Evolutionary conservation across 1,140 invertebrate species (phyloP).

Genomic region (Limonius californicus): DNA sequence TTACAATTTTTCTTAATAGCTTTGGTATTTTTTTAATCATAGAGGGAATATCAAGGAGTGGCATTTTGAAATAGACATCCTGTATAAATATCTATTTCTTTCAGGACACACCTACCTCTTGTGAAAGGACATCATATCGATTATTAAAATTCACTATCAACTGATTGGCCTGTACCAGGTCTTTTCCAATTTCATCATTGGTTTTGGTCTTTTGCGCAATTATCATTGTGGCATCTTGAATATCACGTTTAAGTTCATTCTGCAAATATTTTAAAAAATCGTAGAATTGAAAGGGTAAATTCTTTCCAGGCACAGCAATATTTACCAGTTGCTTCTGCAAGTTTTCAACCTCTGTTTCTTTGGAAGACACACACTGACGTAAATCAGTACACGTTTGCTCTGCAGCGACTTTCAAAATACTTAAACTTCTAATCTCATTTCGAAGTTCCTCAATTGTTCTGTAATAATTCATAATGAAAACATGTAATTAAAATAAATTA

Average conservation of each 20-base stretch:
- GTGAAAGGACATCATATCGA: slow-evolving; percentile 32
- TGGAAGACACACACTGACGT: background rate
- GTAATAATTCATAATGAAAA: too few relatives aligned
- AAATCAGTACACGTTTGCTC: slow-evolving; percentile 1
- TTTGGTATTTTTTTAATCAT: too few relatives aligned
- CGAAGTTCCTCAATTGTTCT: slow-evolving; percentile 1
- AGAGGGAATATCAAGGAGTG: too few relatives aligned
- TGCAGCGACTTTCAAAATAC: background rate
- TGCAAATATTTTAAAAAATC: background rate
- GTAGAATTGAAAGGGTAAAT: background rate
- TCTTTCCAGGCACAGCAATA: background rate
- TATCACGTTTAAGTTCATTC: slow-evolving; percentile 31
- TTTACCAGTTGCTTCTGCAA: slow-evolving; percentile 9
- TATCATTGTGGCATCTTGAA: slow-evolving; percentile 36
- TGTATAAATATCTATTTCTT: background rate
- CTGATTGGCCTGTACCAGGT: slow-evolving; percentile 40
- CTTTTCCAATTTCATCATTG: slow-evolving; percentile 39
- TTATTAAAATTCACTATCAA: slow-evolving; percentile 41
- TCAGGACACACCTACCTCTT: slow-evolving; percentile 25
- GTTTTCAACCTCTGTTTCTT: slow-evolving; percentile 10
- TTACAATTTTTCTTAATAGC: too few relatives aligned
- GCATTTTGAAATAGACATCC: background rate
- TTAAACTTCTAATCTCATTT: slow-evolving; percentile 12
- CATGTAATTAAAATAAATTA: background rate
- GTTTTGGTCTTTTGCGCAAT: slow-evolving; percentile 37